These are phyloP conservation scores for Punctoribates punctum DNA, from an alignment of 2,888 invertebrate genomes.

Conservation along the genomic window DNA sequence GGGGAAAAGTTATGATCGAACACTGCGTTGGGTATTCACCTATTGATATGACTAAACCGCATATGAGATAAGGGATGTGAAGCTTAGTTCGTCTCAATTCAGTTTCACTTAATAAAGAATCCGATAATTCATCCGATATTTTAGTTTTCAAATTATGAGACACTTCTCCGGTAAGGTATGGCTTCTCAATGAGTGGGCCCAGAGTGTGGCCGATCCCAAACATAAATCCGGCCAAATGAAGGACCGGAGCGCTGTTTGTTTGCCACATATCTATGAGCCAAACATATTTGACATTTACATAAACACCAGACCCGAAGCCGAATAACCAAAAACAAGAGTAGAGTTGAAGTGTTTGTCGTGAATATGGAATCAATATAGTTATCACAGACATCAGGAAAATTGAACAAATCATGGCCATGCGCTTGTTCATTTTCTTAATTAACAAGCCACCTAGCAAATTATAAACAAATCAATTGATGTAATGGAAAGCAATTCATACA, in stretches of 20 bases:
- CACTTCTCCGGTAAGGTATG: constrained; percentile 1
- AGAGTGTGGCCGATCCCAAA: constrained; percentile 10
- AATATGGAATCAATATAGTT: background rate
- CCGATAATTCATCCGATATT: background rate
- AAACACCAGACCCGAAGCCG: constrained; percentile 6
- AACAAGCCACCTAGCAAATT: background rate
- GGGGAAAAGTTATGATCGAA: no score
- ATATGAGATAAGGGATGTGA: background rate
- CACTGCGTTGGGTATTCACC: no score
- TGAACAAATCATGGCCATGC: background rate
- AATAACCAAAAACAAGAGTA: background rate
- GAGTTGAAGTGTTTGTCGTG: background rate
- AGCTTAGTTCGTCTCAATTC: background rate
- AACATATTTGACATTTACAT: background rate
- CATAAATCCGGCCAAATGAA: constrained; percentile 15
- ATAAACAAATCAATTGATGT: background rate
- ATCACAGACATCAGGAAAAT: background rate
- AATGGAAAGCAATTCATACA: background rate
- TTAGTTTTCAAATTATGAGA: no score
- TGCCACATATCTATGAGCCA: constrained; percentile 19
- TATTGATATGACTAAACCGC: background rate
- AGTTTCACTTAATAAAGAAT: background rate
- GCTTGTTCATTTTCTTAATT: background rate
- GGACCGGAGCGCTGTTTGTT: background rate
- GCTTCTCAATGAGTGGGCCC: background rate